Evolutionary conservation across 2,797 vertebrate genomes (phyloP), one percentile per base, ranked within the genome.

Genomic region (Potorous gilbertii): DNA sequence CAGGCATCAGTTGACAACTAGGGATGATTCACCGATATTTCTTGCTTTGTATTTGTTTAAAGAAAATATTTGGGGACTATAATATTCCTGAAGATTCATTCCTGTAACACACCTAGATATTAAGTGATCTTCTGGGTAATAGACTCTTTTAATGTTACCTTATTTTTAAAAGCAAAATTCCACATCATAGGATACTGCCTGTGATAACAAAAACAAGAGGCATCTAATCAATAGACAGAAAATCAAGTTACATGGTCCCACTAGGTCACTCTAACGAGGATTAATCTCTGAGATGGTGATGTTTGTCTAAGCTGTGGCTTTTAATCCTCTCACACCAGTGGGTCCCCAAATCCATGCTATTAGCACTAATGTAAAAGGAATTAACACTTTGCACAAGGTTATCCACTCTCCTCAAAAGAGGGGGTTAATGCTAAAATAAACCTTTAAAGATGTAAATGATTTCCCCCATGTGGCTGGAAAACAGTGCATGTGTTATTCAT

Each of bases 351-450:
- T 91, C 94, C 96, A 97, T 97, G 96, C 97, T 96, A 97, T 98
- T 98, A 98, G 93, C 94, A 94, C 90, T 97, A 98, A 98, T 94
- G 96, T 97, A 96, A 97, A 98, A 98, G 94, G 97, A 98, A 98
- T 95, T 97, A 98, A 95, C 95, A 96, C 96, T 98, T 98, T 96
- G 97, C 93, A 96, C 93, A 74, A 93, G 93, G 96, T 97, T 97
- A 95, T 94, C 93, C 96, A 97, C 62, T 97, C 94, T 97, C 95
- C 95, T 95, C 96, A 98, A 95, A 97, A 95, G 98, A 98, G 98
- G 97, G 98, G 98, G 98, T 98, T 98, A 98, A 98, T 91, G 97
- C 92, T 81, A 97, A 97, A 98, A 97, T 94, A 97, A 98, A 98
- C 97, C 92, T 98, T 98, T 96, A 97, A 96, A 92, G 97, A 98